Evolutionary conservation across 92 coral and sea anemone genomes (phyloP), one percentile per base, ranked within the genome.

Genomic region (Umimayanthus kanabou): DNA sequence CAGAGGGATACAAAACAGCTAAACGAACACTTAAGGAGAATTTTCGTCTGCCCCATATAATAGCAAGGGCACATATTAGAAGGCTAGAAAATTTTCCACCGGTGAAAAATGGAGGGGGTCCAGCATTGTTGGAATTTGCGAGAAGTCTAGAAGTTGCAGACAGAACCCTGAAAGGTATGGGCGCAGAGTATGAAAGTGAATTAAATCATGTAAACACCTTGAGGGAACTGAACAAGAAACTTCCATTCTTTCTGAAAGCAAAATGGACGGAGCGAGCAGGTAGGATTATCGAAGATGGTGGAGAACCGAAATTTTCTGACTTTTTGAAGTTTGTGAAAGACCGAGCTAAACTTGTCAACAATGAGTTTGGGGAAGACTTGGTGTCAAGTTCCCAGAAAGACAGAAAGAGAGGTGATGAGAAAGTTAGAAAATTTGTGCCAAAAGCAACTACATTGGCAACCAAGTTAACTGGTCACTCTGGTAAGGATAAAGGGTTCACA

Each of bases 331-430:
- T 78, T 70, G 82, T 92, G 6, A 92, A 89, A 55, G 86, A 89
- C 57, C 80, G 94, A 75, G 95, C 93, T 4, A 80, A 76, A 53
- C 95, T 94, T 42, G 87, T 94, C 5, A 92, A 94, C 89, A 90
- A 94, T 84, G 93, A 91, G 80, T 92, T 94, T 77, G 89, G 95
- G 39, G 90, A 92, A 80, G 86, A 90, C 65, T 69, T 86, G 22
- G 50, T 58, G 5, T 40, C 81, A 53, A 40, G 25, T 45, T 39
- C 81, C 53, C 81, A 47, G 70, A 87, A 42, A 49, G 92, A 87
- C 49, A 75, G 53, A 82, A 78, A 55, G 45, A 76, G 77, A 50
- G 45, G 67, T 29, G 65, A 87, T 72, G 82, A 50, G 82, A 64
- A 86, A 76, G 87, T 40, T 4, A 72, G 50, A 39, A 33, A 15